These are phyloP conservation scores for Dolichopus griseipennis DNA, from an alignment of 2,888 invertebrate genomes.

Conservation along the genomic window DNA sequence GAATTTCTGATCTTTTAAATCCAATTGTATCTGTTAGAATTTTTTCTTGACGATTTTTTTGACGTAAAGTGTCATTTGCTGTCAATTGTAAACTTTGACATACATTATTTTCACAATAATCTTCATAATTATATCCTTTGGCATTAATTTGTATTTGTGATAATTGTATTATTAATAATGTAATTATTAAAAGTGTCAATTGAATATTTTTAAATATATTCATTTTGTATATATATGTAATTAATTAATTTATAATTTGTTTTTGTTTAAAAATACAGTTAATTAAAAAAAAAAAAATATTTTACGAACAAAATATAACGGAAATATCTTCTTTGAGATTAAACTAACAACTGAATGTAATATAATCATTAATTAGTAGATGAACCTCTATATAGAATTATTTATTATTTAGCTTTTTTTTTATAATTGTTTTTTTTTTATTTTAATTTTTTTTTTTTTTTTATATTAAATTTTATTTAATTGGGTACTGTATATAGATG, in stretches of 20 bases:
- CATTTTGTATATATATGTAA: too few species aligned
- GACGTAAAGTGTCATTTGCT: not conserved
- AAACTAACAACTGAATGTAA: not conserved
- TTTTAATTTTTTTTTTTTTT: not conserved
- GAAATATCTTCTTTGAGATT: not conserved
- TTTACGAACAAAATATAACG: not conserved
- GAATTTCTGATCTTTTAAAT: not conserved
- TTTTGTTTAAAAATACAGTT: too few species aligned
- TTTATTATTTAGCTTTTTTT: not conserved
- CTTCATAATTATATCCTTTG: constrained; percentile 5
- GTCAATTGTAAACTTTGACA: not conserved
- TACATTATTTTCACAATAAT: not conserved
- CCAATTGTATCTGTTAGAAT: not conserved
- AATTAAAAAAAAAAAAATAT: too few species aligned
- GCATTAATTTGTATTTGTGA: not conserved
- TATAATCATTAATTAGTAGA: not conserved
- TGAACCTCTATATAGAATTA: not conserved
- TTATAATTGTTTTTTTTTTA: not conserved
- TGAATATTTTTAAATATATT: too few species aligned
- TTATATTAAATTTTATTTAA: not conserved
- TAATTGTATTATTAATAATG: not conserved
- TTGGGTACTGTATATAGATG: not conserved
- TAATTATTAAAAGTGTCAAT: not conserved
- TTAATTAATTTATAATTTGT: too few species aligned
- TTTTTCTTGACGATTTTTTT: not conserved